Conservation (phyloP, 37 sponge, comb jelly and placozoan genomes). For the Mnemiopsis leidyi region DNA sequence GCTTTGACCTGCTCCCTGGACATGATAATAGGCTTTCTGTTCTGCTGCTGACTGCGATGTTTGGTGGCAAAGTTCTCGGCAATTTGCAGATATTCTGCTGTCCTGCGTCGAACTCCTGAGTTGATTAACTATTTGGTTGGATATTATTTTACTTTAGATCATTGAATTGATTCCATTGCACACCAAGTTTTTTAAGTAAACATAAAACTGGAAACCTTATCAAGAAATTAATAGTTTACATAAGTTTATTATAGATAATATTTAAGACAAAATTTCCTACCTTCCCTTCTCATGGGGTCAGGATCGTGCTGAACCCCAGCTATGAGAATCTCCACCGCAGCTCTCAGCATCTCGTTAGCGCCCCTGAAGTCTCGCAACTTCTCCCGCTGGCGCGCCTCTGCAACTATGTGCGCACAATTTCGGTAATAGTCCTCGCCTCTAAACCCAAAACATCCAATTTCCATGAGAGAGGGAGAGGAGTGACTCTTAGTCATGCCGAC, state of each 20-base stretch:
- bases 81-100: slow-evolving; percentile 49
- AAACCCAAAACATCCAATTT: slow-evolving; percentile 63
- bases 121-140: too few relatives aligned
- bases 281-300: slow-evolving; percentile 44
- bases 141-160: too few relatives aligned
- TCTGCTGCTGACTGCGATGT: not conserved
- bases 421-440: slow-evolving; percentile 42
- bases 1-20: not conserved
- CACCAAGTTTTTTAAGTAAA: too few relatives aligned
- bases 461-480: slow-evolving; percentile 1
- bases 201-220: too few relatives aligned
- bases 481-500: slow-evolving; percentile 37
- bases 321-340: slow-evolving; percentile 57
- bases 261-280: too few relatives aligned
- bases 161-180: too few relatives aligned
- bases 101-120: slow-evolving; percentile 35
- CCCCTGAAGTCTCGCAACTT: slow-evolving; percentile 7
- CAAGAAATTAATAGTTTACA: too few relatives aligned
- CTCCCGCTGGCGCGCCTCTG: slow-evolving; percentile 36
- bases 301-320: slow-evolving; percentile 56
- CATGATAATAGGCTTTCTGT: slow-evolving; percentile 40
- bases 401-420: slow-evolving; percentile 47
- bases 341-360: slow-evolving; percentile 17
- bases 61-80: slow-evolving; percentile 48
- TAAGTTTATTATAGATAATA: too few relatives aligned